Conservation (phyloP, 2,113 vertebrate genomes). For the Plectropomus leopardus region DNA sequence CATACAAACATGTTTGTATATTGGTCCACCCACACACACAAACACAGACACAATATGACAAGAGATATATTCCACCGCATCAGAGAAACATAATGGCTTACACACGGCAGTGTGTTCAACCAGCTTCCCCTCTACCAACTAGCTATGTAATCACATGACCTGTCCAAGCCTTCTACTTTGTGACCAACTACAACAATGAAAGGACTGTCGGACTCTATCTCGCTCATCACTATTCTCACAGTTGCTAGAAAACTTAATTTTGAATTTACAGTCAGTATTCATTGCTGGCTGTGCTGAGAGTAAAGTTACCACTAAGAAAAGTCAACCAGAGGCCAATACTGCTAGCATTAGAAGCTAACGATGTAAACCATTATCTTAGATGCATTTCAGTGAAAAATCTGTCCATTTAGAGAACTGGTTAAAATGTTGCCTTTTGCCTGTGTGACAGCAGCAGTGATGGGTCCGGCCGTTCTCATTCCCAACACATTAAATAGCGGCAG, state of each 20-base stretch:
- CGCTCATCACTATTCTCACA: neutral
- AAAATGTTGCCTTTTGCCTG: no score
- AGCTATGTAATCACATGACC: neutral
- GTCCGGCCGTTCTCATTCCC: no score
- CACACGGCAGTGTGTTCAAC: constrained; percentile 4
- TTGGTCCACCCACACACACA: constrained; percentile 8
- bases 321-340: neutral
- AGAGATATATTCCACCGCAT: constrained; percentile 2
- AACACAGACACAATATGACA: constrained; percentile 1
- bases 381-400: neutral
- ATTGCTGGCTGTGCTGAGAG: neutral
- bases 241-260: neutral
- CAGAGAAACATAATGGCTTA: constrained; percentile 12
- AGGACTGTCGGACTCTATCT: no score
- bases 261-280: neutral
- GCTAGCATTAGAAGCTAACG: neutral
- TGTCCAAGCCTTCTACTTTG: neutral
- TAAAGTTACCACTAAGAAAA: neutral
- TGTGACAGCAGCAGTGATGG: no score
- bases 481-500: no score
- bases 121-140: neutral
- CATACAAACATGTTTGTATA: constrained; percentile 2
- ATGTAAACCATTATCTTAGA: neutral
- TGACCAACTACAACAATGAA: neutral
- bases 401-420: no score